These are phyloP conservation scores for Agriopis aurantiaria DNA, from an alignment of 2,888 invertebrate species.

Conservation along the genomic window DNA sequence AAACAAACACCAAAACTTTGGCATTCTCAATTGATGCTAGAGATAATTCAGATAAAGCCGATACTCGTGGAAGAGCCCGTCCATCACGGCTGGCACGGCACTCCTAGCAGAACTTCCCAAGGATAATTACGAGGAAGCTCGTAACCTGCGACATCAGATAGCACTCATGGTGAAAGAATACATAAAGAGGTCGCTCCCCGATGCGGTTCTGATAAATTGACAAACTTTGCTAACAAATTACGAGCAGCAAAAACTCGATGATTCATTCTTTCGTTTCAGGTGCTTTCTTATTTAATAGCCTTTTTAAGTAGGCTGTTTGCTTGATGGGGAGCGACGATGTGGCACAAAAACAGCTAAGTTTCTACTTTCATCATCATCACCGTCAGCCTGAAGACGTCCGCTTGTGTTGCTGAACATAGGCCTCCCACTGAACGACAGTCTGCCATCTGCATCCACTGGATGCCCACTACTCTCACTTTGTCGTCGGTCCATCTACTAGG, in stretches of 20 bases:
- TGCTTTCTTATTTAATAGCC: slow-evolving; percentile 34
- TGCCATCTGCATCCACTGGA: no score
- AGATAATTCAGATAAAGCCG: slow-evolving; percentile 6
- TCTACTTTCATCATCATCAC: neutral
- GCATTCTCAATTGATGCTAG: neutral
- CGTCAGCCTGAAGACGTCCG: no score
- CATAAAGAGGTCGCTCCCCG: slow-evolving; percentile 40
- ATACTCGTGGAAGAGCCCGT: slow-evolving; percentile 16
- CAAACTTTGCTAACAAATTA: slow-evolving; percentile 47
- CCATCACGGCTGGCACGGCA: slow-evolving; percentile 10
- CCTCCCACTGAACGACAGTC: no score
- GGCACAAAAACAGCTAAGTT: neutral
- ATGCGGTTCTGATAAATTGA: slow-evolving; percentile 45
- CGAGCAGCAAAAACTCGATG: slow-evolving; percentile 41
- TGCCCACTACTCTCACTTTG: no score
- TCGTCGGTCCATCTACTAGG: no score
- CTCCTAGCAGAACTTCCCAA: slow-evolving; percentile 22
- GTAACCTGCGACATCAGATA: slow-evolving; percentile 31
- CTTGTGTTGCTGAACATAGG: no score
- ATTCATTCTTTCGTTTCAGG: slow-evolving; percentile 39
- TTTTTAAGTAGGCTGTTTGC: slow-evolving; percentile 29
- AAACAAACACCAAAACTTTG: neutral
- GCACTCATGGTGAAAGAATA: slow-evolving; percentile 42
- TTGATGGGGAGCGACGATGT: slow-evolving; percentile 1
- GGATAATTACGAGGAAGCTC: slow-evolving; percentile 26